Evolutionary conservation across 2,888 invertebrate species (phyloP).

Genomic region (Tipula confusa): DNA sequence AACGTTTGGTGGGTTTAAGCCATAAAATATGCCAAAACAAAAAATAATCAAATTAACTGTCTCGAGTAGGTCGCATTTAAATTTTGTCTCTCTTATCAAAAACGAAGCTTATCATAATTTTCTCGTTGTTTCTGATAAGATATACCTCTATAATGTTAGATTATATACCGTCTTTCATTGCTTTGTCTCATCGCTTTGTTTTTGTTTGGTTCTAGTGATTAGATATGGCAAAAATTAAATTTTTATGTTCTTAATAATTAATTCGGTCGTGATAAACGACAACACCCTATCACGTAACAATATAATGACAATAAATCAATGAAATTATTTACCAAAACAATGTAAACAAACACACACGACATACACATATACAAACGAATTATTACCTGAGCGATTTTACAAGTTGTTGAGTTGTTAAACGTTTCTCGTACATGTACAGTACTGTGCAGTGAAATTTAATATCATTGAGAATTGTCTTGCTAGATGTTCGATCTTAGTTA

Average conservation of each 20-base stretch:
- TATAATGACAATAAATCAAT: not conserved
- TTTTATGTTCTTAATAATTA: not conserved
- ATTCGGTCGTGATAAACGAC: not conserved
- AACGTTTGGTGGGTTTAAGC: too few species aligned
- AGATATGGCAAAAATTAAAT: not conserved
- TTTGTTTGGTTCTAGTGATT: not conserved
- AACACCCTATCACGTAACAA: not conserved
- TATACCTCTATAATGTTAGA: not conserved
- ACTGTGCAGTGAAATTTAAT: too few species aligned
- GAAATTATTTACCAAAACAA: not conserved
- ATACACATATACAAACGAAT: too few species aligned
- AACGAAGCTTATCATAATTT: not conserved
- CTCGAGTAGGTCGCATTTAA: not conserved
- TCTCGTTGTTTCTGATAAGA: not conserved
- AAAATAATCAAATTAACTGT: too few species aligned
- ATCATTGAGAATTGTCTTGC: too few species aligned
- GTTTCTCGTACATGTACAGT: too few species aligned
- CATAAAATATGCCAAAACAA: too few species aligned
- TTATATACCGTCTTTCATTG: not conserved
- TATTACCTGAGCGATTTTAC: too few species aligned
- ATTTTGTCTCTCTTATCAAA: not conserved
- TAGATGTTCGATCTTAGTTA: too few species aligned
- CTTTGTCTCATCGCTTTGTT: not conserved
- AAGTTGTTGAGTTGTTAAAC: too few species aligned
- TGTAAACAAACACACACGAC: not conserved